Conservation (phyloP, 2,113 vertebrate genomes). For the Rhinopomastus cyanomelas region DNA sequence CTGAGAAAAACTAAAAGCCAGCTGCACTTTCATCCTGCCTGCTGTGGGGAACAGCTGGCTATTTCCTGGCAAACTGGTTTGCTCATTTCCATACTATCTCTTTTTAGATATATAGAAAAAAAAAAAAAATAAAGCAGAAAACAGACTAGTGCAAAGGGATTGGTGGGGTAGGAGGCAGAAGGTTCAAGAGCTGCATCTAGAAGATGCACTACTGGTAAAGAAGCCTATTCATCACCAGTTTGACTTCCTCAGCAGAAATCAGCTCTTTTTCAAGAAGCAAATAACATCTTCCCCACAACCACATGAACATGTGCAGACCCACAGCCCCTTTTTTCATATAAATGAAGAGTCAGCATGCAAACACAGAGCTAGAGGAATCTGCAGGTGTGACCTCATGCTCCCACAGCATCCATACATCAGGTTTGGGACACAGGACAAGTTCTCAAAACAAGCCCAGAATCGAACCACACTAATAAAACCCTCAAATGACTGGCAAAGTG, state of each 20-base stretch:
- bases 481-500: too few species aligned
- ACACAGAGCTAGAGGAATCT: not conserved
- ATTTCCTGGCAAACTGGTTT: not conserved
- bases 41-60: not conserved
- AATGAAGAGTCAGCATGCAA: not conserved
- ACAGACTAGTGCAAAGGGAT: not conserved
- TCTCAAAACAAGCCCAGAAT: not conserved
- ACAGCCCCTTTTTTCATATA: not conserved
- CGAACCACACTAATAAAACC: not conserved
- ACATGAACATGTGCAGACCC: accelerated
- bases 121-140: not conserved
- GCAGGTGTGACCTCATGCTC: not conserved
- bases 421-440: not conserved
- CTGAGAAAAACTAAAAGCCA: not conserved
- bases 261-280: not conserved
- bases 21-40: not conserved
- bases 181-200: not conserved
- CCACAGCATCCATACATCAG: not conserved
- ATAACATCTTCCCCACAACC: not conserved
- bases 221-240: not conserved
- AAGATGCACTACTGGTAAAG: not conserved
- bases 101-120: not conserved
- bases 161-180: not conserved
- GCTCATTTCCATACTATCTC: not conserved
- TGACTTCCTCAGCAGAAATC: not conserved